Evolutionary conservation across 1,140 invertebrate species (phyloP).

Genomic region (Cherax destructor): DNA sequence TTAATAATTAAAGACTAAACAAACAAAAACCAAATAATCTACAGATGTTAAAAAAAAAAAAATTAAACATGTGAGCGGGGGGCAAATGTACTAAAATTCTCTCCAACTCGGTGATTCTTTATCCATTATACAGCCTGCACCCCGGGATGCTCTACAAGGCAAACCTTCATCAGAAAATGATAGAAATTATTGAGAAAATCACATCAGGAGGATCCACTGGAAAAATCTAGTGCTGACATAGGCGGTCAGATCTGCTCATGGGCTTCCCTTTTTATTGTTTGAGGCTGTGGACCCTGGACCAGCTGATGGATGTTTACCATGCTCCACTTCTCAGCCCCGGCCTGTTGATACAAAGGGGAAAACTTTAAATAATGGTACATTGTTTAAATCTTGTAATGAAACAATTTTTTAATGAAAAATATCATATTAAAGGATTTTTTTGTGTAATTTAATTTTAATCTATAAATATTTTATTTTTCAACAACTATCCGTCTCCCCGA

Average conservation of each 20-base stretch:
- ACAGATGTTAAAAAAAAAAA: no score
- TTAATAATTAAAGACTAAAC: no score
- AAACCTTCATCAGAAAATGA: constrained; percentile 71
- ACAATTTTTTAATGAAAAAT: no score
- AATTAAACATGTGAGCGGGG: no score
- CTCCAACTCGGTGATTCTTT: background rate
- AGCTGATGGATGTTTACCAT: constrained; percentile 48
- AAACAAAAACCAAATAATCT: no score
- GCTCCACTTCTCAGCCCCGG: constrained; percentile 80
- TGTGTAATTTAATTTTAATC: no score
- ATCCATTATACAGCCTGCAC: constrained; percentile 77
- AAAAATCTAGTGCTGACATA: constrained; percentile 73
- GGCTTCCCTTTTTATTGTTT: constrained; percentile 91
- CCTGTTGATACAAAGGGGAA: constrained; percentile 88
- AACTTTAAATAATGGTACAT: constrained; percentile 82
- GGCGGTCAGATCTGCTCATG: constrained; percentile 90
- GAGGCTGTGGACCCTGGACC: constrained; percentile 81
- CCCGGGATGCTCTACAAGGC: constrained; percentile 80
- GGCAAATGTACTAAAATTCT: background rate
- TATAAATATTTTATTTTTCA: no score
- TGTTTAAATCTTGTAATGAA: background rate
- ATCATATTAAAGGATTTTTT: no score
- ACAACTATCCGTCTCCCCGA: no score
- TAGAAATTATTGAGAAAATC: constrained; percentile 58
- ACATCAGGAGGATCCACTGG: constrained; percentile 35